Evolutionary conservation across 2,113 vertebrate species (phyloP).

Genomic region (Anhinga anhinga): DNA sequence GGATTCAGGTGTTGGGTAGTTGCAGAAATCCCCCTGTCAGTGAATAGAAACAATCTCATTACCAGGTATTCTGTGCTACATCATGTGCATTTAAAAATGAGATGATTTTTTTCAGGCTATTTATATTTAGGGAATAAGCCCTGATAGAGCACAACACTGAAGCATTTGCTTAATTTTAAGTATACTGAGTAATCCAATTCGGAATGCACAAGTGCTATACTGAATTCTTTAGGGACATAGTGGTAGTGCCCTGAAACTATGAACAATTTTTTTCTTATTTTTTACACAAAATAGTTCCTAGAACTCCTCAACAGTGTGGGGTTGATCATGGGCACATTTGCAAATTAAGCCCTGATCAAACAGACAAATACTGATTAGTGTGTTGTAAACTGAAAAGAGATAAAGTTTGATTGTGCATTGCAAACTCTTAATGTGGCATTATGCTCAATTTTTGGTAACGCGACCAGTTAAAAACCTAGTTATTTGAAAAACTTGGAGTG

Average conservation of each 20-base stretch:
- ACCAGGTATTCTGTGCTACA: neutral
- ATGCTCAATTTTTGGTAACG: neutral
- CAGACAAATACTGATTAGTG: neutral
- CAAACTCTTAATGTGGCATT: neutral
- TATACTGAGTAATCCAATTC: neutral
- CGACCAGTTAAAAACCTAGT: neutral
- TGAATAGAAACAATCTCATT: neutral
- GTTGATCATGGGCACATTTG: neutral
- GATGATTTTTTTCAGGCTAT: neutral
- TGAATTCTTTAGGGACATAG: neutral
- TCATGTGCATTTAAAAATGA: neutral
- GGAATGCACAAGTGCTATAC: neutral
- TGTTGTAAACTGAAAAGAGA: neutral
- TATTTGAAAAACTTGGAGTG: neutral
- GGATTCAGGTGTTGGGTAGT: conserved; percentile 18
- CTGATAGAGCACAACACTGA: neutral
- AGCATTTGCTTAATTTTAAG: conserved; percentile 6
- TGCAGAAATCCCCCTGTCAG: conserved; percentile 3
- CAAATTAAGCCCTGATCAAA: neutral
- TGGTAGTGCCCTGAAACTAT: neutral
- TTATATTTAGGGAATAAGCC: neutral
- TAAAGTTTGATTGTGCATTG: neutral
- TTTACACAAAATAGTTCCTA: neutral
- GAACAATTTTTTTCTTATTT: neutral
- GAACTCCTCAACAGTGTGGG: neutral